Percentiles rank a stretch among this genome's conserved stretches.
Evolutionary conservation across 2,113 vertebrate species (phyloP).

Genomic region (Bungarus multicinctus): DNA sequence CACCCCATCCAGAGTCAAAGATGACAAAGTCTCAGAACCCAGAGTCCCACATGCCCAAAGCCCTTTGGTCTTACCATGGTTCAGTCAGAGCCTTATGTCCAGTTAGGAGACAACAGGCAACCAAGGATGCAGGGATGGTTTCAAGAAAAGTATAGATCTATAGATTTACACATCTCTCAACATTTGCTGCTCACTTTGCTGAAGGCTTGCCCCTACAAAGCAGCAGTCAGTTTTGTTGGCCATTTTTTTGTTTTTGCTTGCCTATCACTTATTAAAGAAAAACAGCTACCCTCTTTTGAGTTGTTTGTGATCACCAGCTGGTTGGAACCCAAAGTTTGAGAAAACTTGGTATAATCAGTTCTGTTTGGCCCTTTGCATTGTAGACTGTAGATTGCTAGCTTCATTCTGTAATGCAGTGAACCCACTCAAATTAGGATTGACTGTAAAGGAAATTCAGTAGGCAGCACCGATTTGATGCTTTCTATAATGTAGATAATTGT

Average conservation of each 20-base stretch:
- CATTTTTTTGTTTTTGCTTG: background rate
- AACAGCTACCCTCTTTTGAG: background rate
- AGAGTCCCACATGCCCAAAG: background rate
- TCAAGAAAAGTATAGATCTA: background rate
- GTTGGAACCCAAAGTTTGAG: background rate
- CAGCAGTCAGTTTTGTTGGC: background rate
- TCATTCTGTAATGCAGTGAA: background rate
- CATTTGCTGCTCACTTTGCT: background rate
- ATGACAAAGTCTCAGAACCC: background rate
- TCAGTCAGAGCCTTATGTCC: background rate
- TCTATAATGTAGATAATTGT: fast-evolving
- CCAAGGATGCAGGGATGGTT: background rate
- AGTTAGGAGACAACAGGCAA: background rate
- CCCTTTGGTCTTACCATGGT: background rate
- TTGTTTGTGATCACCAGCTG: background rate
- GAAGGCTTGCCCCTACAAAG: background rate
- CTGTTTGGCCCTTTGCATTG: background rate
- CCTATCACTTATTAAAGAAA: background rate
- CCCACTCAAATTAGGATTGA: background rate
- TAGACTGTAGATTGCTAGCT: background rate
- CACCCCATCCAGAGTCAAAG: background rate
- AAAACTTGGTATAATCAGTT: background rate
- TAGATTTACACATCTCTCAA: background rate
- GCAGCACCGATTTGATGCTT: background rate
- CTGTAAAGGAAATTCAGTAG: background rate